A percentile compares a stretch with the other conserved stretches of the same genome.
Evolutionary conservation across 1,140 invertebrate genomes (phyloP).

Genomic region (Trinorchestia longiramus): DNA sequence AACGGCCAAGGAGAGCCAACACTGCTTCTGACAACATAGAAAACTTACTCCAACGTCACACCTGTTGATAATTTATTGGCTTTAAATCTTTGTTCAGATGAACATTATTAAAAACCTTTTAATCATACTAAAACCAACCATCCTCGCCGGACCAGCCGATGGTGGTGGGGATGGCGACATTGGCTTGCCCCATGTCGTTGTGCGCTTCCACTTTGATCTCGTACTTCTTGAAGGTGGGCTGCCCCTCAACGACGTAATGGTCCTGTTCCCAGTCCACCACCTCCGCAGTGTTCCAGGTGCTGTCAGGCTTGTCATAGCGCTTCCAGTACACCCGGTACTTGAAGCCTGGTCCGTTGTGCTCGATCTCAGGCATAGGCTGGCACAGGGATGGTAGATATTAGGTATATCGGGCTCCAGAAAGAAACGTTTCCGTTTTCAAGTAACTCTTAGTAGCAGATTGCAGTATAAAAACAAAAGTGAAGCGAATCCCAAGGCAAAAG

Average conservation of each 20-base stretch:
- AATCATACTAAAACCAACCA: slow-evolving; percentile 71
- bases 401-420: background rate
- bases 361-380: slow-evolving; percentile 92
- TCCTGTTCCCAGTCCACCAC: slow-evolving; percentile 82
- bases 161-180: slow-evolving; percentile 83
- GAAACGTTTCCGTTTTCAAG: background rate
- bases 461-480: background rate
- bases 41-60: too few relatives aligned
- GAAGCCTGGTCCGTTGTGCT: slow-evolving; percentile 95
- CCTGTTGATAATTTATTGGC: too few relatives aligned
- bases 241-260: slow-evolving; percentile 80
- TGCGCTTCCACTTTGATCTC: slow-evolving; percentile 91
- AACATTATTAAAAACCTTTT: too few relatives aligned
- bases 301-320: slow-evolving; percentile 80
- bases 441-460: background rate
- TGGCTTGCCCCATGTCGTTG: slow-evolving; percentile 90
- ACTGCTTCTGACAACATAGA: too few relatives aligned
- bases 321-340: slow-evolving; percentile 91
- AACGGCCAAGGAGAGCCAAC: too few relatives aligned
- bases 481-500: background rate
- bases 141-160: slow-evolving; percentile 96
- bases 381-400: background rate
- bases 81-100: too few relatives aligned
- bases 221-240: slow-evolving; percentile 92
- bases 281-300: slow-evolving; percentile 79